Percentiles rank a stretch among this genome's conserved stretches.
Evolutionary conservation across 2,797 vertebrate species (phyloP).

Genomic region (Xenops minutus): DNA sequence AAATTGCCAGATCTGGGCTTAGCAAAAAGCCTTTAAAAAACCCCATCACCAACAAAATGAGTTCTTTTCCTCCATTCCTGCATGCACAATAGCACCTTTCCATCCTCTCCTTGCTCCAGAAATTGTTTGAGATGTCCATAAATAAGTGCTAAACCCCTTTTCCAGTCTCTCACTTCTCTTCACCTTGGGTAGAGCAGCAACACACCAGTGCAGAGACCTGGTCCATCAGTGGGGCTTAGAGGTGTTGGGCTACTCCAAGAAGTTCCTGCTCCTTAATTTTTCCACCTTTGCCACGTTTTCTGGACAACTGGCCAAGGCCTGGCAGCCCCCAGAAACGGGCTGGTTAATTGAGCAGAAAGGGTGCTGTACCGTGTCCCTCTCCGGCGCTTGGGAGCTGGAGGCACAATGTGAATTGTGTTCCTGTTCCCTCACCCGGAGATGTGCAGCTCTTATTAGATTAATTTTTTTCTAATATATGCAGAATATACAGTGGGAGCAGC

Average conservation of each 20-base stretch:
- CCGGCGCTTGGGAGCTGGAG: background rate
- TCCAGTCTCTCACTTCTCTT: background rate
- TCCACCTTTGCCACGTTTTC: background rate
- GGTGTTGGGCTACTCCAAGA: background rate
- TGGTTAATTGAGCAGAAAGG: slow-evolving; percentile 29
- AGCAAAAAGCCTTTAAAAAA: background rate
- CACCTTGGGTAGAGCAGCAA: background rate
- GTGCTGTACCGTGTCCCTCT: background rate
- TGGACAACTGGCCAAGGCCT: background rate
- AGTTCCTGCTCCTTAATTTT: background rate
- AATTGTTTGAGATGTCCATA: background rate
- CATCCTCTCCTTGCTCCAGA: background rate
- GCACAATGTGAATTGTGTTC: background rate
- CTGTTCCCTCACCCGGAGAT: slow-evolving; percentile 41
- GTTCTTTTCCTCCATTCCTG: background rate
- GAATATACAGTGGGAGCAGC: slow-evolving; percentile 56
- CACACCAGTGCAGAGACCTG: accelerated
- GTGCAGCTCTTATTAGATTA: slow-evolving; percentile 57
- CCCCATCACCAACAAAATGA: background rate
- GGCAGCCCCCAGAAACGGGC: background rate
- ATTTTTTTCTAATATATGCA: slow-evolving; percentile 63
- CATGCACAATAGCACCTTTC: background rate
- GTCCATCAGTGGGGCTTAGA: accelerated
- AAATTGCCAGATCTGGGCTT: background rate
- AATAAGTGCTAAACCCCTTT: background rate